These are phyloP conservation scores for Sebastes steindachneri DNA, from an alignment of 2,797 vertebrate species.

Conservation along the genomic window DNA sequence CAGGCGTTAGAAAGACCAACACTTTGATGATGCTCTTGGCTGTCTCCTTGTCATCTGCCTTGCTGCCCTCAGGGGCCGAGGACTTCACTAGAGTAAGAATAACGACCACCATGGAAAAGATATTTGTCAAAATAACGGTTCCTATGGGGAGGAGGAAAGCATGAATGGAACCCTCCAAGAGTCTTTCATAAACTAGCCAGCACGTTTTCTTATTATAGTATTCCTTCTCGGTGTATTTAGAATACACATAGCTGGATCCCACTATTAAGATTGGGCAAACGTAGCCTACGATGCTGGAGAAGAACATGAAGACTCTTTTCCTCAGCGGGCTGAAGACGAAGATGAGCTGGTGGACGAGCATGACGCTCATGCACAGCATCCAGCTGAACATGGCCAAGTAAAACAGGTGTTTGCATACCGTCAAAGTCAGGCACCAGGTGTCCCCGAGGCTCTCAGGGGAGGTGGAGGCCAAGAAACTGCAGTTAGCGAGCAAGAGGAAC, in stretches of 20 bases:
- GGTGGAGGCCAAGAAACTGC: constrained; percentile 75
- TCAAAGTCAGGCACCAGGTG: constrained; percentile 66
- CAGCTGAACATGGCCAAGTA: constrained; percentile 85
- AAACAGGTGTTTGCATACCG: constrained; percentile 82
- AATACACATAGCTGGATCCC: constrained; percentile 76
- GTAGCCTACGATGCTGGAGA: constrained; percentile 84
- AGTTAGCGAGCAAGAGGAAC: constrained; percentile 79
- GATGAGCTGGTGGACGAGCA: constrained; percentile 86
- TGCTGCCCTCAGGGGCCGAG: constrained; percentile 69
- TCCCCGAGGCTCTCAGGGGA: background rate
- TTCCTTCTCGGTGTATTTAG: background rate
- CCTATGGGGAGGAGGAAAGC: constrained; percentile 84
- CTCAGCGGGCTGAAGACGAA: constrained; percentile 86
- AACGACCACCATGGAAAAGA: constrained; percentile 83
- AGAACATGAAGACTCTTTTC: constrained; percentile 81
- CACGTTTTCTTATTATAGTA: constrained; percentile 65
- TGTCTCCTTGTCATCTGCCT: constrained; percentile 77
- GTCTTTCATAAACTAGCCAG: constrained; percentile 75
- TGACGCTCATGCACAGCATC: constrained; percentile 85
- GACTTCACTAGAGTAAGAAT: constrained; percentile 81
- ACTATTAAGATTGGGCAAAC: constrained; percentile 78
- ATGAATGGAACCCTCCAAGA: constrained; percentile 77
- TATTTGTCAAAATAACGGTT: constrained; percentile 78
- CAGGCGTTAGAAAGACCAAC: constrained; percentile 82
- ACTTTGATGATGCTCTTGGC: constrained; percentile 86